Percentiles rank a stretch among this genome's conserved stretches.
These are phyloP conservation scores for Cepaea nemoralis DNA, from an alignment of 1,140 invertebrate species.

Conservation along the genomic window DNA sequence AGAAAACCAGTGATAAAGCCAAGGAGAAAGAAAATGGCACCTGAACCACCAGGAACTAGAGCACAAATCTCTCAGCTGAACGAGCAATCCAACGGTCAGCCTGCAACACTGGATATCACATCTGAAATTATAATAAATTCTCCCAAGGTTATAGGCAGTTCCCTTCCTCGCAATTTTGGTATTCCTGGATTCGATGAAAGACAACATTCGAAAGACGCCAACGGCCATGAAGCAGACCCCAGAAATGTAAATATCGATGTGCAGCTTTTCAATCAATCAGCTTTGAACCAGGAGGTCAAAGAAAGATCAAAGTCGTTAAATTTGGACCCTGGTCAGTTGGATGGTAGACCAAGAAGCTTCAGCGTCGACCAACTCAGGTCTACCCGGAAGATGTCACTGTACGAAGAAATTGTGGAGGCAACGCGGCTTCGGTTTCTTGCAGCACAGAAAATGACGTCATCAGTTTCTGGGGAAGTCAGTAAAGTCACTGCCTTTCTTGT, in stretches of 20 bases:
- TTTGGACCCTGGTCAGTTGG: neutral
- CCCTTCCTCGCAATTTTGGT: neutral
- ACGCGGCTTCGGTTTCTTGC: neutral
- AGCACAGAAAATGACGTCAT: neutral
- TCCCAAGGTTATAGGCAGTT: neutral
- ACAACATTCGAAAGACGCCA: no score
- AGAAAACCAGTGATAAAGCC: neutral
- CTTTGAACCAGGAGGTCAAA: neutral
- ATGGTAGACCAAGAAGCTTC: neutral
- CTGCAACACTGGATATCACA: neutral
- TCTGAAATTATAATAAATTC: no score
- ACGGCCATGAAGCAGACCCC: neutral
- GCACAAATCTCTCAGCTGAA: neutral
- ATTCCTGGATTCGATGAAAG: neutral
- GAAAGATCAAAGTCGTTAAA: conserved; percentile 3
- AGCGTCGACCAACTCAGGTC: conserved; percentile 4
- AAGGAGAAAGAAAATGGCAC: neutral
- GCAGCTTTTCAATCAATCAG: neutral
- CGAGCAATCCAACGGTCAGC: neutral
- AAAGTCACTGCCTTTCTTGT: conserved; percentile 2
- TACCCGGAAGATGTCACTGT: neutral
- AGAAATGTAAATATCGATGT: neutral
- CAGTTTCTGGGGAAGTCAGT: neutral
- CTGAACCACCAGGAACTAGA: neutral
- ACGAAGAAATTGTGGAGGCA: neutral